A percentile compares a stretch with the other conserved stretches of the same genome.
phyloP scores from a whole-genome alignment of 2,888 invertebrate species.

The Sminthurides aquaticus region DNA sequence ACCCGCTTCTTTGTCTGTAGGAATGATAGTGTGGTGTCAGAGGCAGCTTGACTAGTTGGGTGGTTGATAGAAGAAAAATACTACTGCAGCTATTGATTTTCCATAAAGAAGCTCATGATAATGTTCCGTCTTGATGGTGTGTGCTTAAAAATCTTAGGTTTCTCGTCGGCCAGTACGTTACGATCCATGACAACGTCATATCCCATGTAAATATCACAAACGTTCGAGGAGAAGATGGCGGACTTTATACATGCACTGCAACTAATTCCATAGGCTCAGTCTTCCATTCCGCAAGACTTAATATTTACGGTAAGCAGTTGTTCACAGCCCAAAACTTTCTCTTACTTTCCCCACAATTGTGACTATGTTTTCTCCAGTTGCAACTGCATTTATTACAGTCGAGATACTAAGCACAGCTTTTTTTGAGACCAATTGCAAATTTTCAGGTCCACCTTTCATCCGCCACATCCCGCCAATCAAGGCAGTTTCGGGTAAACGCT shows the following conservation, averaged over 20 bases:
- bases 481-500: slow-evolving; percentile 73
- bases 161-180: slow-evolving; percentile 84
- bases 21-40: too few relatives aligned
- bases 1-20: too few relatives aligned
- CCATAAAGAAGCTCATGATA: neutral
- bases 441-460: slow-evolving; percentile 64
- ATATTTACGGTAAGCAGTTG: slow-evolving; percentile 69
- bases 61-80: neutral
- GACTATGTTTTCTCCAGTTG: too few relatives aligned
- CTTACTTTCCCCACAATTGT: too few relatives aligned
- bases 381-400: too few relatives aligned
- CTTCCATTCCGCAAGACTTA: slow-evolving; percentile 73
- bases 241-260: slow-evolving; percentile 78
- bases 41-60: neutral
- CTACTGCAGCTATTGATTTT: slow-evolving; percentile 1
- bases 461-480: slow-evolving; percentile 81
- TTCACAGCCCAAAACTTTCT: too few relatives aligned
- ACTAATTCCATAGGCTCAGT: slow-evolving; percentile 73
- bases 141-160: slow-evolving; percentile 53
- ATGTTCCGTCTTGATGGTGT: slow-evolving; percentile 2
- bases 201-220: slow-evolving; percentile 85
- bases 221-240: slow-evolving; percentile 81
- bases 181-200: slow-evolving; percentile 83
- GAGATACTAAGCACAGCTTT: too few relatives aligned
- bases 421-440: too few relatives aligned